These are phyloP conservation scores for Neelides sp. DNA, from an alignment of 1,140 invertebrate genomes.

Conservation along the genomic window DNA sequence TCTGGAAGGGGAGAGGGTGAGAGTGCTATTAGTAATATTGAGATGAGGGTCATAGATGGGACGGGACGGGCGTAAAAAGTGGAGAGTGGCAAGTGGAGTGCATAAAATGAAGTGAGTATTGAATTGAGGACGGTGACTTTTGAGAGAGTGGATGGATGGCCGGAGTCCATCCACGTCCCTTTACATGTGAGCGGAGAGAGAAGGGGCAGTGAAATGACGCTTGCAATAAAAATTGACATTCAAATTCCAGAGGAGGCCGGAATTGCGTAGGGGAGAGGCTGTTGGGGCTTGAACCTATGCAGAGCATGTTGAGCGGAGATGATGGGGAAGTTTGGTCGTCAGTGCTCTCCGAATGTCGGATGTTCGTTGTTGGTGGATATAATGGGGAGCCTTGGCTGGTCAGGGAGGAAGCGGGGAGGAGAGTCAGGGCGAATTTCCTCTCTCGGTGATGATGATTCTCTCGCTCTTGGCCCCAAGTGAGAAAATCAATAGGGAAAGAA, in stretches of 20 bases:
- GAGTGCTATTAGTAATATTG: too few relatives aligned
- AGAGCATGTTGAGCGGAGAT: too few relatives aligned
- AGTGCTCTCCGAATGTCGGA: too few relatives aligned
- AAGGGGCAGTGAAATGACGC: conserved; percentile 22
- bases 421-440: conserved; percentile 4
- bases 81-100: not conserved
- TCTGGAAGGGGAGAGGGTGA: too few relatives aligned
- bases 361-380: not conserved
- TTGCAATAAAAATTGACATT: conserved; percentile 30
- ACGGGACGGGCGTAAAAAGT: not conserved
- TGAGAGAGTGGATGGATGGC: not conserved
- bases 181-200: not conserved
- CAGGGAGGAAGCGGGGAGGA: not conserved
- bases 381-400: not conserved
- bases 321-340: too few relatives aligned
- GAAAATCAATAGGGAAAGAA: conserved; percentile 32
- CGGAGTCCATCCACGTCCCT: not conserved
- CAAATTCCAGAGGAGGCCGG: conserved; percentile 23
- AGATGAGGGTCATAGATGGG: too few relatives aligned
- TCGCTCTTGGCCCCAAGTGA: conserved; percentile 26
- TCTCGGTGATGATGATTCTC: conserved; percentile 23
- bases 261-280: not conserved
- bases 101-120: not conserved
- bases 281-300: too few relatives aligned
- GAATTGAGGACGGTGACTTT: not conserved